These are phyloP conservation scores for Streblospio benedicti DNA, from an alignment of 1,140 invertebrate species.

Conservation along the genomic window DNA sequence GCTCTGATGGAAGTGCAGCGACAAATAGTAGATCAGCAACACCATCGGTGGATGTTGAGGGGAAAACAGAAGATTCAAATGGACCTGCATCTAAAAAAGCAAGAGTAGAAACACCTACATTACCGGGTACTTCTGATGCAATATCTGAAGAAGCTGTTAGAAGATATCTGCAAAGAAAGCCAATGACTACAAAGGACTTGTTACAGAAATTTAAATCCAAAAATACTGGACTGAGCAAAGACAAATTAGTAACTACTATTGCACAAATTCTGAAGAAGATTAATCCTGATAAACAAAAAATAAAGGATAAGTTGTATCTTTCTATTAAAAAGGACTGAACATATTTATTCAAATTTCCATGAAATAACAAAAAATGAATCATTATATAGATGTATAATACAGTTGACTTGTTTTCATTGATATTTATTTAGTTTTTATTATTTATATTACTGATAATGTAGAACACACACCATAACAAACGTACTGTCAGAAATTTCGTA, in stretches of 20 bases:
- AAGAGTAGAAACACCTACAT: too few relatives aligned
- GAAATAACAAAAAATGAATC: too few relatives aligned
- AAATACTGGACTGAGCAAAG: slow-evolving; percentile 78
- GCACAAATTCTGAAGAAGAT: slow-evolving; percentile 89
- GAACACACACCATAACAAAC: too few relatives aligned
- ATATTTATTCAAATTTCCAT: too few relatives aligned
- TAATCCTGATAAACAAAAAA: slow-evolving; percentile 82
- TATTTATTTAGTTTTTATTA: too few relatives aligned
- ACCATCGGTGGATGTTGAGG: not conserved
- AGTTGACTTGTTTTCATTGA: too few relatives aligned
- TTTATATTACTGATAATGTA: too few relatives aligned
- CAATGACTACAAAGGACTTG: slow-evolving; percentile 90
- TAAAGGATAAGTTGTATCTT: slow-evolving; percentile 91
- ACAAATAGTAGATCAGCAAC: slow-evolving; percentile 11
- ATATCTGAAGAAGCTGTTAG: slow-evolving; percentile 91
- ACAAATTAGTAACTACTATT: slow-evolving; percentile 83
- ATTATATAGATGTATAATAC: too few relatives aligned
- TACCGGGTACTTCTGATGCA: too few relatives aligned
- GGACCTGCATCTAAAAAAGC: too few relatives aligned
- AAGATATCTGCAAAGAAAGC: slow-evolving; percentile 84
- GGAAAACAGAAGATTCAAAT: slow-evolving; percentile 4
- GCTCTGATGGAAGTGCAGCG: slow-evolving; percentile 3
- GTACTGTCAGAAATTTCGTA: too few relatives aligned
- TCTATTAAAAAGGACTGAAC: slow-evolving; percentile 62
- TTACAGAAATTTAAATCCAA: slow-evolving; percentile 91